Base-by-base conservation (phyloP, 2,797 vertebrate genomes). In the Clarias pachynema region DNA sequence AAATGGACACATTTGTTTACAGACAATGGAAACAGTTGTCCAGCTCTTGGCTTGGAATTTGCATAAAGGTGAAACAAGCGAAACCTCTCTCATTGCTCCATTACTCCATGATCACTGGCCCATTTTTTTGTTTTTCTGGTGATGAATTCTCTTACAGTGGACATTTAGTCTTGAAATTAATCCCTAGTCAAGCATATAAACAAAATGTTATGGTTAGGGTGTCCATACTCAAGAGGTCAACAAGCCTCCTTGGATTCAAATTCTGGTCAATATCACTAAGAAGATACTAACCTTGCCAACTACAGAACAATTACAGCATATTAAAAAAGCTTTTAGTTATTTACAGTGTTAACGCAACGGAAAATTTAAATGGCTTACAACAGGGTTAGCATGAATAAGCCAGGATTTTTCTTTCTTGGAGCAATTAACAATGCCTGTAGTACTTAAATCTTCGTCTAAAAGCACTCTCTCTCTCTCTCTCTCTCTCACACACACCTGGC, bases 381-480 rank as follows among this genome's bases (percentile, higher is more conserved):
- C 9, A 34, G n/a, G 24, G 6, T 40, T 65, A 8, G 2, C 26
- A 15, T 14, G 15, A 78, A 59, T 84, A 22, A 84, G 72, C 29
- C 53, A 20, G 53, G 24, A 9, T 44, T 79, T 69, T 89, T 81
- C 89, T 90, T 53, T 14, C 10, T 89, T 88, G 86, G 86, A 91
- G 89, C 88, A 87, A 87, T 90, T 85, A 82, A 81, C 81, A 31
- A 90, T 24, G 86, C 80, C 89, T 83, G 83, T 73, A 88, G 86
- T 87, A 88, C 89, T 91, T 81, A 57, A 89, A 84, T 89, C 87
- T 89, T 86, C 91, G 84, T 78, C 83, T 85, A 57, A 85, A 89
- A 62, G 70, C n/a, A 0, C 37, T 15, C 49, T 18, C 73, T n/a
- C 72, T 14, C 44, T 5, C n/a, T 0, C 37, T 15, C 49, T 18